Percentiles rank a stretch among this genome's conserved stretches.
Conservation (phyloP, 1,140 invertebrate genomes). For the Tetramorium simillimum region DNA sequence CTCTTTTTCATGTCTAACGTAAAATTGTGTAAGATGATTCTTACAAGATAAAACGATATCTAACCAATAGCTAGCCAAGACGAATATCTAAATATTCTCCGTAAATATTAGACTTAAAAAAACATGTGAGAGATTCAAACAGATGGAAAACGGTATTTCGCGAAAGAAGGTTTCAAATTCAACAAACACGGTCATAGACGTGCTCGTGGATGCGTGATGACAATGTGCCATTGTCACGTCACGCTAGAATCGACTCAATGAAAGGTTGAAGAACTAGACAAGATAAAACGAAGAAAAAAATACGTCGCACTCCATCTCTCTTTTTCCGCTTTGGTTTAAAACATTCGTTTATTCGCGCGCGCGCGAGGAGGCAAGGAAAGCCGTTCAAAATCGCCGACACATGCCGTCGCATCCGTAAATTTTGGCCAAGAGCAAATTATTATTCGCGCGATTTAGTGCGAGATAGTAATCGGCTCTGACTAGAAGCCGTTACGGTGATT, state of each 20-base stretch:
- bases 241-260: no score
- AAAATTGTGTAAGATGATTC: background rate
- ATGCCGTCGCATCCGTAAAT: background rate
- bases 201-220: background rate
- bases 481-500: conserved; percentile 40
- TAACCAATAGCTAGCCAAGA: no score
- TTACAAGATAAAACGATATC: background rate
- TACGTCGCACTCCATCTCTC: background rate
- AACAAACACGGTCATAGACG: background rate
- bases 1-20: background rate
- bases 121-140: background rate
- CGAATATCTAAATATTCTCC: background rate
- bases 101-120: background rate
- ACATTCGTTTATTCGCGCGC: background rate
- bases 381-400: conserved; percentile 25
- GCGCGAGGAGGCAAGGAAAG: no score
- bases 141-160: background rate
- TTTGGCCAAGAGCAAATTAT: conserved; percentile 21
- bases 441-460: conserved; percentile 20
- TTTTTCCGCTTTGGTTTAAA: conserved; percentile 3
- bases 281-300: background rate
- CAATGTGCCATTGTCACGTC: background rate
- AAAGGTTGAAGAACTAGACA: background rate
- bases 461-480: conserved; percentile 40
- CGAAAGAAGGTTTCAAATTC: background rate